Evolutionary conservation across 2,888 invertebrate species (phyloP), one percentile per base, ranked within the genome.

Genomic region (Eudasyphora cyanicolor): DNA sequence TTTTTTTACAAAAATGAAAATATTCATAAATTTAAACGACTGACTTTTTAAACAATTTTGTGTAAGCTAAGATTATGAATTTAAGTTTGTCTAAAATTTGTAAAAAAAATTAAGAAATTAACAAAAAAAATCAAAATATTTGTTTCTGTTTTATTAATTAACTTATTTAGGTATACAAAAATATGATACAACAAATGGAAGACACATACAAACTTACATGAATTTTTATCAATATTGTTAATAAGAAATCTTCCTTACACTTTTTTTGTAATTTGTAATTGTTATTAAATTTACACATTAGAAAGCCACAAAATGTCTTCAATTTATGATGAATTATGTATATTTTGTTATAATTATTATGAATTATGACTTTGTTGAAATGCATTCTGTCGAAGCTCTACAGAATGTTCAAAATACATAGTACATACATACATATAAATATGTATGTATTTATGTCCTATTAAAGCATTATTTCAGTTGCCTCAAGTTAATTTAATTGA

Each of bases 221-320:
- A 49, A 38, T 32, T 10, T 14, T 29, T 51, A 29, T 29, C 17
- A 7, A 57, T 32, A 38, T 42, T 38, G 17, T 70, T 57, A 57
- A 57, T 54, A 21, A 12, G 24, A 73, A 57, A 73, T 76, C 79
- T 82, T 84, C 76, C 79, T 76, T 67, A 79, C 4, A 42, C 17
- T 64, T 45, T 45, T 6, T 38, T 38, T 3, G 10, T 38, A 12
- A 45, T 77, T 77, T 69, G 14, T 60, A 70, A 38, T 76, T 76
- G 19, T 79, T 85, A 71, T 19, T 73, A 57, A 69, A 67, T 51
- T 54, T 57, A 69, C 21, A n/a, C 32, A 49, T 75, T n/a, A 83
- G 49, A 67, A 82, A 80, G 70, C 82, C 85, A 84, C 84, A 86
- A 82, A 81, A 84, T 85, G 85, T 86, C 84, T 84, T 86, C 85